Conservation (phyloP, 2,797 vertebrate genomes). For the Spinus pinus region DNA sequence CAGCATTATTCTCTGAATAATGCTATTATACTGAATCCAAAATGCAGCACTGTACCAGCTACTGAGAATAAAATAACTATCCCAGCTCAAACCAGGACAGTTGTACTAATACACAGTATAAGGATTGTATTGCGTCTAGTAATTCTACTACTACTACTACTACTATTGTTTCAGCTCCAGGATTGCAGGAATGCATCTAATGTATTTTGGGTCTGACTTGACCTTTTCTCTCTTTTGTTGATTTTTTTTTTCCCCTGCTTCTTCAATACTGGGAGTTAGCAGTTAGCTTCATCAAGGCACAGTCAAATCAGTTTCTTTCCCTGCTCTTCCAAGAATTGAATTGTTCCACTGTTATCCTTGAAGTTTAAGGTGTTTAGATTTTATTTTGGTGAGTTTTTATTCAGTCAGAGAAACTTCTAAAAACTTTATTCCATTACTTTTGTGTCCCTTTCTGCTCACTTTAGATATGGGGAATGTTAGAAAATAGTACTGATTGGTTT, state of each 20-base stretch:
- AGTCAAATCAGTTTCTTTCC: fast-evolving
- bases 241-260: background rate
- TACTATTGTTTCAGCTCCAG: background rate
- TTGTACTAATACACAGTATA: background rate
- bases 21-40: background rate
- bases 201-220: background rate
- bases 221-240: background rate
- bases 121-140: background rate
- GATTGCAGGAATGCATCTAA: background rate
- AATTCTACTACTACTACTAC: background rate
- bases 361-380: background rate
- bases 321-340: background rate
- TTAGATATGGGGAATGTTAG: background rate
- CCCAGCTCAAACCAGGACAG: background rate
- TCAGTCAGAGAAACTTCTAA: background rate
- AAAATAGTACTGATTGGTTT: background rate
- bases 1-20: background rate
- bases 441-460: background rate
- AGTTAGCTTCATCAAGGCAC: background rate
- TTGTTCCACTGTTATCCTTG: background rate
- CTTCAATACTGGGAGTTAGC: background rate
- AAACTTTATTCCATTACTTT: background rate
- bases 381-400: background rate
- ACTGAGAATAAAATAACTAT: background rate
- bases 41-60: background rate